Evolutionary conservation across 2,888 invertebrate species (phyloP).

Genomic region (Philhelius pedissequus): DNA sequence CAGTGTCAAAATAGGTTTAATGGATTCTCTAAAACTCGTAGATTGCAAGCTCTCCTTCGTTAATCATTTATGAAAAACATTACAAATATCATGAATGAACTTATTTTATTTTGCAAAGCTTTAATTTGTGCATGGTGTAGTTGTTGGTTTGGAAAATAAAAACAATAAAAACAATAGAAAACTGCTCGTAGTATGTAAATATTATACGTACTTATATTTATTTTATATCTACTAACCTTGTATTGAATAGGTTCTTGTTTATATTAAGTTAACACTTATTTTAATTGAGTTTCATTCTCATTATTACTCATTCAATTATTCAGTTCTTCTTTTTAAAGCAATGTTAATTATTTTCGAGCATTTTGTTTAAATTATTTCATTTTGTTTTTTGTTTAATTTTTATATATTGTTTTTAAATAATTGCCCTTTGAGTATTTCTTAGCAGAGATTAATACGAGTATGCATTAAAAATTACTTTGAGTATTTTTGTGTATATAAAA

Average conservation of each 20-base stretch:
- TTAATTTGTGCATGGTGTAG: neutral
- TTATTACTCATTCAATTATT: conserved; percentile 14
- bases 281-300: neutral
- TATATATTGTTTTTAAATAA: neutral
- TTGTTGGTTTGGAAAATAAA: neutral
- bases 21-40: too few species aligned
- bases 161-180: neutral
- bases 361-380: neutral
- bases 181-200: neutral
- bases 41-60: too few species aligned
- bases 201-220: neutral
- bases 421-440: conserved; percentile 17
- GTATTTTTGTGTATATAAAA: neutral
- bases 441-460: neutral
- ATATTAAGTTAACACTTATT: neutral
- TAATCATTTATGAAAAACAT: too few species aligned
- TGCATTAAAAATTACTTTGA: neutral
- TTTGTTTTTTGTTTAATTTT: neutral
- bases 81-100: too few species aligned
- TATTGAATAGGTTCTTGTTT: neutral
- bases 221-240: conserved; percentile 19
- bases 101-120: neutral
- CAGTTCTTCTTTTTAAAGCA: conserved; percentile 36
- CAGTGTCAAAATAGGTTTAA: too few species aligned
- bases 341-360: neutral